A percentile compares a stretch with the other conserved stretches of the same genome.
Evolutionary conservation across 2,113 vertebrate species (phyloP).

Genomic region (Pleuronectes platessa): DNA sequence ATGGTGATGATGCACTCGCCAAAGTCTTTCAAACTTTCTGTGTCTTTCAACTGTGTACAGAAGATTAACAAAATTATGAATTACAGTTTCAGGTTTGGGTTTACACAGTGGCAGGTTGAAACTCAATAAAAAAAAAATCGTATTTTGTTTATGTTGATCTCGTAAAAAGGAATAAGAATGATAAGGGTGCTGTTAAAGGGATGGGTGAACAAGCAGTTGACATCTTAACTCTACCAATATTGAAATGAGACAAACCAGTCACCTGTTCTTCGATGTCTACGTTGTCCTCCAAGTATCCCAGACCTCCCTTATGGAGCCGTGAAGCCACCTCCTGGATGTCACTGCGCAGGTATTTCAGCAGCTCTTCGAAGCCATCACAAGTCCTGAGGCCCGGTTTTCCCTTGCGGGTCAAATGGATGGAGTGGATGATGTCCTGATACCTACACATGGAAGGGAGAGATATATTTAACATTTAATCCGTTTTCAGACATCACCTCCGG

Average conservation of each 20-base stretch:
- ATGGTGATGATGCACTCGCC: slow-evolving; percentile 93
- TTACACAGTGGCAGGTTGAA: too few species aligned
- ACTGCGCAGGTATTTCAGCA: slow-evolving; percentile 91
- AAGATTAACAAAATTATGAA: not conserved
- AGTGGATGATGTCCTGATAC: slow-evolving; percentile 93
- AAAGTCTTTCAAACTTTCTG: slow-evolving; percentile 93
- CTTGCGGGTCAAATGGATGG: slow-evolving; percentile 91
- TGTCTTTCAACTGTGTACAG: slow-evolving; percentile 83
- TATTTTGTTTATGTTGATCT: too few species aligned
- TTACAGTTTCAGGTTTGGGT: not conserved
- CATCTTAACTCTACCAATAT: not conserved
- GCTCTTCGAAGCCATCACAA: slow-evolving; percentile 90
- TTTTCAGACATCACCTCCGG: too few species aligned
- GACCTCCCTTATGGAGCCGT: slow-evolving; percentile 93
- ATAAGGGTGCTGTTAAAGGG: too few species aligned
- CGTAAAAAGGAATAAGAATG: too few species aligned
- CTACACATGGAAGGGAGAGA: slow-evolving; percentile 65
- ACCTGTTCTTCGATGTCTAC: slow-evolving; percentile 90
- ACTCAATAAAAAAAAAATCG: too few species aligned
- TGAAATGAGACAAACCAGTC: slow-evolving; percentile 31
- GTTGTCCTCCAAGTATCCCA: slow-evolving; percentile 93
- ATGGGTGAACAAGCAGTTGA: too few species aligned
- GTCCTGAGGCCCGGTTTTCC: slow-evolving; percentile 87
- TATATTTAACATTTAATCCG: not conserved
- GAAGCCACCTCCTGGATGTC: slow-evolving; percentile 97